Evolutionary conservation across 2,888 invertebrate species (phyloP).

Genomic region (Sesamia inferens): DNA sequence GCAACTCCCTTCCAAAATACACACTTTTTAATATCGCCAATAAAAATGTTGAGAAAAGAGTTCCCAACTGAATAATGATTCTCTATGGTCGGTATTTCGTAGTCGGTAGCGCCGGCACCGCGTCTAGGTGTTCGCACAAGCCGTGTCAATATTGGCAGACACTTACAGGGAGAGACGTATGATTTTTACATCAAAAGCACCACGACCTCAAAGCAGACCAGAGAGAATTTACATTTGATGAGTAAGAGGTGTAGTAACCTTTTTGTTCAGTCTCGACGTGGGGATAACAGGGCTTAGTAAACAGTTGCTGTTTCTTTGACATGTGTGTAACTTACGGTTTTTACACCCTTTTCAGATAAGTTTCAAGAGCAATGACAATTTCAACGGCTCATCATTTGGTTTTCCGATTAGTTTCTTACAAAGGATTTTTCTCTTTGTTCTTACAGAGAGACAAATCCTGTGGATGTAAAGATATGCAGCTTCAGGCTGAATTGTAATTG

Average conservation of each 20-base stretch:
- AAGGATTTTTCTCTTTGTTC: neutral
- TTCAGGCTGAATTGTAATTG: neutral
- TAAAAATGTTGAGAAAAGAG: slow-evolving; percentile 11
- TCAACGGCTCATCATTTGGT: neutral
- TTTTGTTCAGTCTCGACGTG: slow-evolving; percentile 38
- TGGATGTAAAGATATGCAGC: neutral
- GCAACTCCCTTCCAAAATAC: neutral
- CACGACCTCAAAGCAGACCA: slow-evolving; percentile 69
- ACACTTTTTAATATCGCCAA: neutral
- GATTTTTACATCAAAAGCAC: slow-evolving; percentile 87
- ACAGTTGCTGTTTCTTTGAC: slow-evolving; percentile 39
- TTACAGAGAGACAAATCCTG: neutral
- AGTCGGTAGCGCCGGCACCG: slow-evolving; percentile 7
- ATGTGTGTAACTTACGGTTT: slow-evolving; percentile 1
- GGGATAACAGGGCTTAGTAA: slow-evolving; percentile 39
- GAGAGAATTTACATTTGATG: slow-evolving; percentile 65
- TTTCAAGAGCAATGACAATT: neutral
- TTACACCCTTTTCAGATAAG: neutral
- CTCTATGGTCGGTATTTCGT: slow-evolving; percentile 18
- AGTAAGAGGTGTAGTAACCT: slow-evolving; percentile 59
- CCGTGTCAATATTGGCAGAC: slow-evolving; percentile 84
- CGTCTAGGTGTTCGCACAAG: slow-evolving; percentile 48
- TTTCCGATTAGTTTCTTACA: neutral
- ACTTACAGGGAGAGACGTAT: slow-evolving; percentile 78
- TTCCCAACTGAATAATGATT: slow-evolving; percentile 49